Conservation (phyloP, 2,888 invertebrate species). For the Meandrusa payeni region DNA sequence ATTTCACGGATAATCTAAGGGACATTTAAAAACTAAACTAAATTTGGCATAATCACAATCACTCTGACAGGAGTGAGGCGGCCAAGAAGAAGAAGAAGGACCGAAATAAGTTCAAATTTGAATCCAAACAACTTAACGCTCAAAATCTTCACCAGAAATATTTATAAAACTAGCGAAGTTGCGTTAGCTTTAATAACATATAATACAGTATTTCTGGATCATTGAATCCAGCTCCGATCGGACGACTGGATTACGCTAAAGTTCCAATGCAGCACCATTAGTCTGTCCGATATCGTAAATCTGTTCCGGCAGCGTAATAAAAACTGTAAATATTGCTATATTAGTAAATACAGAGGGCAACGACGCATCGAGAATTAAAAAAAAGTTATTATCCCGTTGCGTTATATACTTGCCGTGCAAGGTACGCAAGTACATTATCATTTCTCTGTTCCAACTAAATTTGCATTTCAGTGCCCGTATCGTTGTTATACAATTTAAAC, state of each 20-base stretch:
- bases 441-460: constrained; percentile 2
- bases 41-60: no score
- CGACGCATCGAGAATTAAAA: constrained; percentile 1
- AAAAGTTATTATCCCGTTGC: constrained; percentile 10
- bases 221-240: constrained; percentile 4
- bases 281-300: constrained; percentile 15
- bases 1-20: no score
- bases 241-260: constrained; percentile 16
- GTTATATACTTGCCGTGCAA: neutral
- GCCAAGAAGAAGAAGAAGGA: no score
- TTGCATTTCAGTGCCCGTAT: constrained; percentile 3
- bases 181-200: neutral
- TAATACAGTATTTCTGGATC: constrained; percentile 6
- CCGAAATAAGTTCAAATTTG: no score
- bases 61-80: no score
- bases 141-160: no score
- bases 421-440: constrained; percentile 1
- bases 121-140: no score
- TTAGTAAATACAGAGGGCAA: neutral
- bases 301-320: constrained; percentile 1
- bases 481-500: neutral
- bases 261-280: constrained; percentile 19
- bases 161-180: no score
- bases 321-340: constrained; percentile 13
- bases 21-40: no score